Evolutionary conservation across 2,797 vertebrate genomes (phyloP).

Genomic region (Arremon aurantiirostris): DNA sequence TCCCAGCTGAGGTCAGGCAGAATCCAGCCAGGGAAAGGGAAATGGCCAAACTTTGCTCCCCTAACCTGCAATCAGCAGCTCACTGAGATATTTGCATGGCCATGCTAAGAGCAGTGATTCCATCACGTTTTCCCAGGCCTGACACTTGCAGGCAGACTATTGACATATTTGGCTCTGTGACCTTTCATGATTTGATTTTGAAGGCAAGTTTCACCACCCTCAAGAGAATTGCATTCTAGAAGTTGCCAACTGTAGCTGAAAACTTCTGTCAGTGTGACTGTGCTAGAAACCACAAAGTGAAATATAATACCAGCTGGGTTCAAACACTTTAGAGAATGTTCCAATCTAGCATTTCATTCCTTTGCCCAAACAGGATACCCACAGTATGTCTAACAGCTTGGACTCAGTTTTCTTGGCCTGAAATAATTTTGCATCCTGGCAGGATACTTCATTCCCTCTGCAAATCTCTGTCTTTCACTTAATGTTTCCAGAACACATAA

Average conservation of each 20-base stretch:
- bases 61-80: neutral
- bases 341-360: neutral
- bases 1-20: neutral
- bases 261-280: neutral
- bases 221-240: neutral
- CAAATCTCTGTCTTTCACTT: conserved; percentile 27
- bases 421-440: conserved; percentile 10
- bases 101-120: neutral
- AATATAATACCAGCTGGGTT: neutral
- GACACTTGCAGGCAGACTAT: neutral
- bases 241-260: neutral
- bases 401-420: neutral
- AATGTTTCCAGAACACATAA: conserved; percentile 5
- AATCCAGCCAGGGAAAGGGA: neutral
- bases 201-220: neutral
- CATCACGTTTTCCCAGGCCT: neutral
- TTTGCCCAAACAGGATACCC: neutral
- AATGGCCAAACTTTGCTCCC: neutral
- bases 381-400: conserved; percentile 18
- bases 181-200: neutral
- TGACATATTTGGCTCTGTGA: neutral
- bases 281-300: conserved; percentile 13
- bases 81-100: neutral
- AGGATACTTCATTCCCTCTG: neutral
- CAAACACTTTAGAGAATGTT: neutral